Percentiles rank a stretch among this genome's conserved stretches.
Conservation (phyloP, 2,888 invertebrate species). For the Cephalotes varians region DNA sequence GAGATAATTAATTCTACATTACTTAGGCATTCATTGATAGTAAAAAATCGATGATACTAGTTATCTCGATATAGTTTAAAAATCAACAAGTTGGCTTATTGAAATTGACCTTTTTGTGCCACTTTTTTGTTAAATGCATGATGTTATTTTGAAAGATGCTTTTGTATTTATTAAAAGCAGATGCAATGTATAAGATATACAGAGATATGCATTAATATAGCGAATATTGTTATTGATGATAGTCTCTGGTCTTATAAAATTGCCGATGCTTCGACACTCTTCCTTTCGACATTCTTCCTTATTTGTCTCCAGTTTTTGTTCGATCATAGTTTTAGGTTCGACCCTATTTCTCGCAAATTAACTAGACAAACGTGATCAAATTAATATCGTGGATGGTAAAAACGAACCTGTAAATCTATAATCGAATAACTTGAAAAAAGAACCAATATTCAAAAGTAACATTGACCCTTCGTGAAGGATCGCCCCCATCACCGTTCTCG, state of each 20-base stretch:
- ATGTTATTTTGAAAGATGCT: not conserved
- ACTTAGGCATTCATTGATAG: not conserved
- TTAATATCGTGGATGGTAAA: constrained; percentile 23
- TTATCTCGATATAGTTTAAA: not conserved
- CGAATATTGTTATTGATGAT: not conserved
- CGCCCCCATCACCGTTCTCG: constrained; percentile 59
- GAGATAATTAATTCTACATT: not conserved
- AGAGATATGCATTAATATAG: not conserved
- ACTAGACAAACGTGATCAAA: not conserved
- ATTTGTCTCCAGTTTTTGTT: constrained; percentile 27
- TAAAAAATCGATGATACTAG: not conserved
- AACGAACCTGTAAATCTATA: constrained; percentile 20
- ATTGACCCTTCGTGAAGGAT: constrained; percentile 48
- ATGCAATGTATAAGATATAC: not conserved
- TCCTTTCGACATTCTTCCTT: no score
- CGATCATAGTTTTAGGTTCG: not conserved
- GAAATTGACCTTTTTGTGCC: not conserved
- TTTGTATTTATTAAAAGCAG: not conserved
- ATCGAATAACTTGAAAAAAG: constrained; percentile 30
- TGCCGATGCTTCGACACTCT: not conserved
- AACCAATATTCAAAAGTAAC: constrained; percentile 36
- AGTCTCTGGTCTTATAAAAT: not conserved
- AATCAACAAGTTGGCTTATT: not conserved
- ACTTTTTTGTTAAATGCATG: not conserved
- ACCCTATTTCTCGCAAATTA: constrained; percentile 33